Base-by-base conservation (phyloP, 2,888 invertebrate genomes). In the Busseola fusca region DNA sequence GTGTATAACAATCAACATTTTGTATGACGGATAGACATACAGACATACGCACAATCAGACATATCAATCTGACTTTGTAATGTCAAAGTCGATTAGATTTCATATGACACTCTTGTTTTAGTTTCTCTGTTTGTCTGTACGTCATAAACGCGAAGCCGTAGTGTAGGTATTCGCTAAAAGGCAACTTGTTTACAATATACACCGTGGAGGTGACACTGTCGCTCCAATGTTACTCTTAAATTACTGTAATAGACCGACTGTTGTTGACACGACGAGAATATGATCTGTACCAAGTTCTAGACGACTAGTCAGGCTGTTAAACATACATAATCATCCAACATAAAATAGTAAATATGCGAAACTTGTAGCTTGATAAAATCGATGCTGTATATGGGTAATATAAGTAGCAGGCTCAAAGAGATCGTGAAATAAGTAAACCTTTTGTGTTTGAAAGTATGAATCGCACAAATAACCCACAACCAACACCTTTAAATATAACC, bases 161-260 rank as follows among this genome's bases (percentile, higher is more conserved):
- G 87, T 87, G 87, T 89, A 83, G 74, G 85, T 84, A 90, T 87
- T 87, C 76, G 87, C 91, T 91, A 91, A 88, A 91, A 92, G 92
- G 92, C 92, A 91, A 90, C 91, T 89, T 85, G 88, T 90, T 89
- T 81, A 83, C 78, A 83, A 82, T 82, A 77, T 78, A 82, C 81
- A 85, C 72, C 78, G 69, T 50, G 64, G 65, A 71, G 63, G 68
- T 79, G 74, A 59, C 63, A 66, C 68, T 30, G 52, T 59, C 71
- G 66, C 78, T 52, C 69, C 73, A 48, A 57, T 81, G 37, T 67
- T 60, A 78, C 63, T 68, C 74, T 71, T 74, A 72, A 58, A 74
- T 78, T 72, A 77, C 71, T 76, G 74, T 42, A 60, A 73, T 14
- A 42, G 30, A 50, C 60, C 64, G 10, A 50, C 48, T 42, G 66